phyloP scores from a whole-genome alignment of 2,888 invertebrate genomes.

The Podabrus alpinus region DNA sequence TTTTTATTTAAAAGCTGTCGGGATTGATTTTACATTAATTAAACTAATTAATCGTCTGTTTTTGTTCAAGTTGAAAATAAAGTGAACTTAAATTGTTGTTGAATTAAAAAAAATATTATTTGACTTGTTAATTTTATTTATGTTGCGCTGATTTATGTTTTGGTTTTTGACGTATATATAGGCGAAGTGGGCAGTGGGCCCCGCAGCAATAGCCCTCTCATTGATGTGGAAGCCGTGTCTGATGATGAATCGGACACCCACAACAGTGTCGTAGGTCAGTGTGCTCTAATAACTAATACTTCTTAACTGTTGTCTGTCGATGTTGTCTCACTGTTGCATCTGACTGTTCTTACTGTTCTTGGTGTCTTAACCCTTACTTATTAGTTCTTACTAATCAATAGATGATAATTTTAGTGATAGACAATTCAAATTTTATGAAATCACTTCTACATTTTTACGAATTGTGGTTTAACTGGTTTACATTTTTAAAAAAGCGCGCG shows the following conservation, averaged over 20 bases:
- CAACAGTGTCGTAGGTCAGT: constrained; percentile 66
- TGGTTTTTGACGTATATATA: constrained; percentile 48
- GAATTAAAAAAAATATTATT: constrained; percentile 11
- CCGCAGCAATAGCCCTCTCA: constrained; percentile 66
- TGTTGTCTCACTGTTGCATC: constrained; percentile 52
- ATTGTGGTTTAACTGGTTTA: not conserved
- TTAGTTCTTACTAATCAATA: constrained; percentile 30
- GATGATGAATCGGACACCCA: constrained; percentile 60
- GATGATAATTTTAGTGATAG: constrained; percentile 5
- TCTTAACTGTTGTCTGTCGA: constrained; percentile 51
- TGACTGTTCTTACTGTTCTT: constrained; percentile 41
- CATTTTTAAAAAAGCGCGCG: not conserved
- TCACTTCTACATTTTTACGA: not conserved
- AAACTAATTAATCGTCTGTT: not conserved
- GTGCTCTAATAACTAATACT: constrained; percentile 36
- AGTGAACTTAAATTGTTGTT: not conserved
- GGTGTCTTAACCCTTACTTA: constrained; percentile 36
- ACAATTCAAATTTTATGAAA: not conserved
- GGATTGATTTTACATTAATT: not conserved
- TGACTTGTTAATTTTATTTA: constrained; percentile 5
- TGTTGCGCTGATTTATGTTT: constrained; percentile 31
- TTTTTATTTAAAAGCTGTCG: not conserved
- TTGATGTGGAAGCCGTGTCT: constrained; percentile 69
- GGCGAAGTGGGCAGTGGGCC: constrained; percentile 67
- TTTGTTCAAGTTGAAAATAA: not conserved